These are phyloP conservation scores for Onthophagus taurus DNA, from an alignment of 1,140 invertebrate genomes.

Conservation along the genomic window DNA sequence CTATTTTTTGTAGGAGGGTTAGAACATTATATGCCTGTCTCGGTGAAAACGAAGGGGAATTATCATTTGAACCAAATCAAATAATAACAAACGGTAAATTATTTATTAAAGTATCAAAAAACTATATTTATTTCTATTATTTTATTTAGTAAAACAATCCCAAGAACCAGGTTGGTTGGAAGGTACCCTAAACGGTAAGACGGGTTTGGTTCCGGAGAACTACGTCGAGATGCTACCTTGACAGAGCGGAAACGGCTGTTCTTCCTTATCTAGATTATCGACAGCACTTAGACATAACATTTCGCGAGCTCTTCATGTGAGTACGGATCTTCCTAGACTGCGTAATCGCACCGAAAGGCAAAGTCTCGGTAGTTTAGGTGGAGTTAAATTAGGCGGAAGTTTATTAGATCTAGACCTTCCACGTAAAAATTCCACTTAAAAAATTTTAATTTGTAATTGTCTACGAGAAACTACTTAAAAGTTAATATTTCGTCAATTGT, in stretches of 20 bases:
- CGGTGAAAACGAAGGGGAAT: slow-evolving; percentile 91
- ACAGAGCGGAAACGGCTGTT: slow-evolving; percentile 35
- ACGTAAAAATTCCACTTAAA: slow-evolving; percentile 31
- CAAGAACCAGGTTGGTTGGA: slow-evolving; percentile 95
- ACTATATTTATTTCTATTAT: slow-evolving; percentile 10
- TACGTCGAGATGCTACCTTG: slow-evolving; percentile 84
- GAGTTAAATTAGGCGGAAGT: slow-evolving; percentile 10
- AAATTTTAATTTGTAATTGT: not conserved
- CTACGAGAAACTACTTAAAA: not conserved
- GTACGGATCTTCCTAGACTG: slow-evolving; percentile 7
- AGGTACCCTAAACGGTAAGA: slow-evolving; percentile 86
- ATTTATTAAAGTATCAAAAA: not conserved
- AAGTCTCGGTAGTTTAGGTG: slow-evolving; percentile 29
- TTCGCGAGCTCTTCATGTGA: slow-evolving; percentile 27
- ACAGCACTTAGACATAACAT: slow-evolving; percentile 27
- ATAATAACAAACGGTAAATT: slow-evolving; percentile 90
- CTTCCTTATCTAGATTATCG: slow-evolving; percentile 31
- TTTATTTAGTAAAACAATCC: slow-evolving; percentile 69
- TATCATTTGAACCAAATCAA: slow-evolving; percentile 97
- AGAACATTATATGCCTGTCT: slow-evolving; percentile 90
- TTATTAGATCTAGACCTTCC: slow-evolving; percentile 8
- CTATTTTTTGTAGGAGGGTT: slow-evolving; percentile 53
- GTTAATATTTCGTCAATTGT: no score
- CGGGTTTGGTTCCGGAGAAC: slow-evolving; percentile 92
- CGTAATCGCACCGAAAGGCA: slow-evolving; percentile 9